Evolutionary conservation across 2,888 invertebrate genomes (phyloP).

Genomic region (Drosophila imparisetae): DNA sequence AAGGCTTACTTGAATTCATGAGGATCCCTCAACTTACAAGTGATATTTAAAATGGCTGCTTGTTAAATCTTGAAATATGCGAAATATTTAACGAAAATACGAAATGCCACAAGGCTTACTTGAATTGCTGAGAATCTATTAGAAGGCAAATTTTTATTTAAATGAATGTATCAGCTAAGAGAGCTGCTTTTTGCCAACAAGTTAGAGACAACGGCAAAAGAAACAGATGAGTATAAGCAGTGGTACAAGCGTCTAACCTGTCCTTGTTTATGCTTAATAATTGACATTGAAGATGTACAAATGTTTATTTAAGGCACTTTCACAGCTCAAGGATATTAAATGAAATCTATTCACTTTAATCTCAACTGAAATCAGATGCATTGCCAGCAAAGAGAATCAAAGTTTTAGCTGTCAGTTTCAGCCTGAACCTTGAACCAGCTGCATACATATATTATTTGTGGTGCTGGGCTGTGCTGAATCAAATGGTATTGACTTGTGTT

Average conservation of each 20-base stretch:
- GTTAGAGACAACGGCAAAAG: too few relatives aligned
- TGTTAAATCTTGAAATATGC: not conserved
- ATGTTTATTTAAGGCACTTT: not conserved
- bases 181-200: too few relatives aligned
- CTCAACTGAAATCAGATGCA: not conserved
- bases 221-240: too few relatives aligned
- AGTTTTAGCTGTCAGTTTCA: slow-evolving; percentile 33
- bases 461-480: slow-evolving; percentile 2
- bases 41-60: not conserved
- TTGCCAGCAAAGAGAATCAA: not conserved
- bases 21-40: not conserved
- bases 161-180: not conserved
- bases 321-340: not conserved
- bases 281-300: not conserved
- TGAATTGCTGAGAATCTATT: slow-evolving; percentile 1
- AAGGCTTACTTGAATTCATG: not conserved
- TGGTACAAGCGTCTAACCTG: not conserved
- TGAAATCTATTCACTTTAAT: not conserved
- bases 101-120: too few relatives aligned
- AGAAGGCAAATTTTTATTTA: not conserved
- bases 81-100: too few relatives aligned
- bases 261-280: not conserved
- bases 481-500: slow-evolving; percentile 45
- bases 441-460: slow-evolving; percentile 15
- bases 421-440: slow-evolving; percentile 18